Percentiles rank a stretch among this genome's conserved stretches.
Conservation (phyloP, 30 jellyfish, hydroid and myxozoan species). For the Aurelia aurita region DNA sequence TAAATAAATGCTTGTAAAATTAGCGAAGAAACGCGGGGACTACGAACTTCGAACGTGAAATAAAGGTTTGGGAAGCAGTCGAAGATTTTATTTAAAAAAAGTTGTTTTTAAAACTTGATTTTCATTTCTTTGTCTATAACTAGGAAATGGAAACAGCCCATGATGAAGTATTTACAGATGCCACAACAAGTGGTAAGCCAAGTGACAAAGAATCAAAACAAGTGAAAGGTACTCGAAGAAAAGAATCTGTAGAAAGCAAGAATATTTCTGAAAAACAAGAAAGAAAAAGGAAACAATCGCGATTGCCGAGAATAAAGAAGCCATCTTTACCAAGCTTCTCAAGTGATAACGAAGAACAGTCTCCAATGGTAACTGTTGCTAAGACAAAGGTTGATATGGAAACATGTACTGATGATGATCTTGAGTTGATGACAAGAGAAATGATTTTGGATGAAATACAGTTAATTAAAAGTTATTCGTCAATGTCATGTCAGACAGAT, state of each 20-base stretch:
- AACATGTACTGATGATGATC: conserved; percentile 10
- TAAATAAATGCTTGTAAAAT: no score
- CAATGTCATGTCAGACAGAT: conserved; percentile 66
- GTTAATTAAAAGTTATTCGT: background rate
- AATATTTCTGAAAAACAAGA: no score
- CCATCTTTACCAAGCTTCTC: background rate
- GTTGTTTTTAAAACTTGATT: background rate
- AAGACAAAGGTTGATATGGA: background rate
- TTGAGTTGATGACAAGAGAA: background rate
- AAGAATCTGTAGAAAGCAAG: no score
- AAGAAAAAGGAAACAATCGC: background rate
- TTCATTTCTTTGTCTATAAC: background rate
- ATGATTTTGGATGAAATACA: background rate
- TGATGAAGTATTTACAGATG: conserved; percentile 1
- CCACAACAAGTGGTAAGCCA: background rate
- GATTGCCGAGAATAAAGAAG: background rate
- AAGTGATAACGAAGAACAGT: background rate
- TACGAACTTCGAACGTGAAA: no score
- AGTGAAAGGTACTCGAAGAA: no score
- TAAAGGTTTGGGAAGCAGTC: no score
- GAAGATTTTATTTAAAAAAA: no score
- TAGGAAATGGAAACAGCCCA: background rate
- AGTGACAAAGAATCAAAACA: background rate
- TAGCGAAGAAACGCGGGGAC: no score
- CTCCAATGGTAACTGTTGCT: background rate